Evolutionary conservation across 1,140 invertebrate species (phyloP).

Genomic region (Monochamus saltuarius): DNA sequence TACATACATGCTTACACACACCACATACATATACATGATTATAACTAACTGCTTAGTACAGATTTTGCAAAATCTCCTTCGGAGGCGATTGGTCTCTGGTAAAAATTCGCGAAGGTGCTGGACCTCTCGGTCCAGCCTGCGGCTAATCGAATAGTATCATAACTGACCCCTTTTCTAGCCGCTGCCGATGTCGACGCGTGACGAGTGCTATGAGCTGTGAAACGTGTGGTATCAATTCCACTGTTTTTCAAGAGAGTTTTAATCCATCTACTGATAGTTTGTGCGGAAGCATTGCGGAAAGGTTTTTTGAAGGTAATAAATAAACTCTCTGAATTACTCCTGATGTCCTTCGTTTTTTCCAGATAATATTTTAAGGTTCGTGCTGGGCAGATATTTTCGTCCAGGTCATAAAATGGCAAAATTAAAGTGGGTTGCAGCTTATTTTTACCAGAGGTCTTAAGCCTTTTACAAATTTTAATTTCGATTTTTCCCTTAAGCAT

Average conservation of each 20-base stretch:
- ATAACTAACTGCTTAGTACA: no score
- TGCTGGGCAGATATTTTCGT: slow-evolving; percentile 1
- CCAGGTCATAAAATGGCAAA: not conserved
- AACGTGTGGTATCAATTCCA: slow-evolving; percentile 33
- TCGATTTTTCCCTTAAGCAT: not conserved
- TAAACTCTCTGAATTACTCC: no score
- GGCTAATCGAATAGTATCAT: slow-evolving; percentile 30
- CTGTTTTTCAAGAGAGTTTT: slow-evolving; percentile 27
- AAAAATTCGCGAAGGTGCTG: slow-evolving; percentile 38
- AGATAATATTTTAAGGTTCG: no score
- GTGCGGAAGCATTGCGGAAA: slow-evolving; percentile 26
- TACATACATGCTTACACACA: no score
- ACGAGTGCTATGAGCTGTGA: slow-evolving; percentile 34
- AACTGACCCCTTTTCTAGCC: slow-evolving; percentile 23
- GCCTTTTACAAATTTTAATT: not conserved
- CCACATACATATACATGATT: no score
- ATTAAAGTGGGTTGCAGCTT: not conserved
- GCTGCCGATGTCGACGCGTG: slow-evolving; percentile 34
- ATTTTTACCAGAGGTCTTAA: not conserved
- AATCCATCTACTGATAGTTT: slow-evolving; percentile 39
- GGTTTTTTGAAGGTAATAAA: slow-evolving; percentile 33
- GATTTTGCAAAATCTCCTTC: no score
- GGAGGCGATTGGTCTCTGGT: slow-evolving; percentile 25
- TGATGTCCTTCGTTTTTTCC: no score
- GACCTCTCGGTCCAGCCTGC: slow-evolving; percentile 38